A percentile compares a stretch with the other conserved stretches of the same genome.
phyloP scores from a whole-genome alignment of 2,113 vertebrate species.

The Astatotilapia flaviijosephi region DNA sequence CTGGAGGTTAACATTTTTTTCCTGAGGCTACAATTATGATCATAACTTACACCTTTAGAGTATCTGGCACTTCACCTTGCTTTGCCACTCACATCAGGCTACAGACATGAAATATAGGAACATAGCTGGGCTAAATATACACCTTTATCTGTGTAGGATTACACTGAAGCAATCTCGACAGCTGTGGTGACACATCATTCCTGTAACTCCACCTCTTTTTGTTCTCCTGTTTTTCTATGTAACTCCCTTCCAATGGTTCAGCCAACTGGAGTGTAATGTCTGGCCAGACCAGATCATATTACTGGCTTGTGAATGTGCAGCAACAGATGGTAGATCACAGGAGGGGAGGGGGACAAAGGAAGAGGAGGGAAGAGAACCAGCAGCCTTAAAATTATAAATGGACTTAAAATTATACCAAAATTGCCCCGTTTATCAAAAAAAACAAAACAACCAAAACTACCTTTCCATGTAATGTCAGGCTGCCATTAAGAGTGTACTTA shows the following conservation, averaged over 20 bases:
- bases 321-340: conserved; percentile 61
- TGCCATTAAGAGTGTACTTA: not conserved
- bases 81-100: not conserved
- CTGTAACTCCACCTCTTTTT: conserved; percentile 42
- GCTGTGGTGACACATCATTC: conserved; percentile 25
- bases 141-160: not conserved
- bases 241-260: conserved; percentile 34
- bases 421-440: not conserved
- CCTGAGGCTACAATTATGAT: not conserved
- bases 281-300: conserved; percentile 44
- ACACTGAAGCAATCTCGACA: conserved; percentile 1
- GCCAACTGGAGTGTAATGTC: conserved; percentile 45
- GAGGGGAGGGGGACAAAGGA: conserved; percentile 37
- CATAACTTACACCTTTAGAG: not conserved
- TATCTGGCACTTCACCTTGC: not conserved
- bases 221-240: conserved; percentile 22
- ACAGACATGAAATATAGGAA: not conserved
- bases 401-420: conserved; percentile 2
- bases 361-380: conserved; percentile 35
- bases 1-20: not conserved
- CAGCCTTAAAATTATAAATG: not conserved
- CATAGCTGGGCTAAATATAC: not conserved
- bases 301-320: conserved; percentile 57
- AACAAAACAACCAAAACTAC: not conserved
- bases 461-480: not conserved